Base-by-base conservation (phyloP, 2,797 vertebrate species). In the Coendou prehensilis region DNA sequence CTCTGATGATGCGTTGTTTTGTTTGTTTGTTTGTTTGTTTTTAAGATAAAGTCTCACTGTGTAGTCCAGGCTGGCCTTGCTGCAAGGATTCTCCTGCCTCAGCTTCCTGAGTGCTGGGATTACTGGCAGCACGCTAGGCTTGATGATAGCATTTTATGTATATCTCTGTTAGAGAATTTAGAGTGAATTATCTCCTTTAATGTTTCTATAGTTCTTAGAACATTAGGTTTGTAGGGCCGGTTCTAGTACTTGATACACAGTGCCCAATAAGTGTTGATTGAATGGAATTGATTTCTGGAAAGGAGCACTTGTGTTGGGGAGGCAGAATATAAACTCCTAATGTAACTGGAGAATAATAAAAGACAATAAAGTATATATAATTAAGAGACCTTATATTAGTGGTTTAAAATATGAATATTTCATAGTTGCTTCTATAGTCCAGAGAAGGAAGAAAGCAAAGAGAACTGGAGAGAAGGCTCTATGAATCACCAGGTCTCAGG, bases 381-480 rank as follows among this genome's bases (percentile, higher is more conserved):
- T 97, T 96, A 95, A 85, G 52, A 67, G 15, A 61, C 63, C 23
- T 96, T 92, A 95, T 88, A 89, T 87, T 95, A 79, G 41, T 95
- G 73, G 87, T 88, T 97, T 73, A 18, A 95, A 94, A 71, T 90
- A 81, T 71, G 56, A 71, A 41, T 71, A 50, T 92, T 92, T 89
- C 57, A 63, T 91, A 92, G 79, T 94, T 90, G 75, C 22, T 94
- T 56, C 78, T 56, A 30, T 20, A 91, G 81, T 85, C 56, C 45
- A 91, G 83, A 96, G 75, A 95, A 90, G 50, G 80, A 64, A 96
- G 88, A 79, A 89, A 95, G n/a, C 69, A 37, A 78, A 11, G 37
- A 91, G 76, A 84, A 67, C 64, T 37, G 28, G 73, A 79, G 69
- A 9, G 33, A 9, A 87, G 22, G 18, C 64, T 67, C 90, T 90